These are phyloP conservation scores for Mya arenaria DNA, from an alignment of 1,140 invertebrate genomes.

Conservation along the genomic window DNA sequence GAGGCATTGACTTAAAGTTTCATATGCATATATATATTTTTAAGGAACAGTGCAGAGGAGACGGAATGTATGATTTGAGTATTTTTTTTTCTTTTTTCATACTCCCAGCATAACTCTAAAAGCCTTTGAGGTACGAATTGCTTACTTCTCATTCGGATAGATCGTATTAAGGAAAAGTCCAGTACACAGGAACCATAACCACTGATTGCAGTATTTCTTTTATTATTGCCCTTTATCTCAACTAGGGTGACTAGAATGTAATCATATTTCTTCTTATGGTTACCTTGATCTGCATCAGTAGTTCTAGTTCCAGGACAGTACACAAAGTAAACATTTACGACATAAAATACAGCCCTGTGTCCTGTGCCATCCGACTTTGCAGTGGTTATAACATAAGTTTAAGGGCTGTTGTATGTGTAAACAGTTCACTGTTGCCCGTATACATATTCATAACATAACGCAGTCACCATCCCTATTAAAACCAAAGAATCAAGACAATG, in stretches of 20 bases:
- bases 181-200: no score
- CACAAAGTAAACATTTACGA: constrained; percentile 33
- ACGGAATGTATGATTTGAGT: no score
- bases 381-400: constrained; percentile 19
- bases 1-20: no score
- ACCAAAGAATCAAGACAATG: constrained; percentile 51
- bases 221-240: background rate
- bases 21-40: no score
- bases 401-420: constrained; percentile 15
- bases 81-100: no score
- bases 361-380: constrained; percentile 26
- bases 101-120: no score
- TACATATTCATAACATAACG: constrained; percentile 39
- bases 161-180: no score
- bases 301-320: constrained; percentile 22
- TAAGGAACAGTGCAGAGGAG: no score
- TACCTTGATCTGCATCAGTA: constrained; percentile 17
- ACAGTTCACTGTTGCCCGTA: background rate
- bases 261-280: background rate
- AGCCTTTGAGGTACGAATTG: no score
- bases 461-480: constrained; percentile 31
- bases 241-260: no score
- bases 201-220: no score
- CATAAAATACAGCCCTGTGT: constrained; percentile 3
- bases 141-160: no score